Evolutionary conservation across 1,140 invertebrate species (phyloP), one percentile per base, ranked within the genome.

Genomic region (Formica selysi): DNA sequence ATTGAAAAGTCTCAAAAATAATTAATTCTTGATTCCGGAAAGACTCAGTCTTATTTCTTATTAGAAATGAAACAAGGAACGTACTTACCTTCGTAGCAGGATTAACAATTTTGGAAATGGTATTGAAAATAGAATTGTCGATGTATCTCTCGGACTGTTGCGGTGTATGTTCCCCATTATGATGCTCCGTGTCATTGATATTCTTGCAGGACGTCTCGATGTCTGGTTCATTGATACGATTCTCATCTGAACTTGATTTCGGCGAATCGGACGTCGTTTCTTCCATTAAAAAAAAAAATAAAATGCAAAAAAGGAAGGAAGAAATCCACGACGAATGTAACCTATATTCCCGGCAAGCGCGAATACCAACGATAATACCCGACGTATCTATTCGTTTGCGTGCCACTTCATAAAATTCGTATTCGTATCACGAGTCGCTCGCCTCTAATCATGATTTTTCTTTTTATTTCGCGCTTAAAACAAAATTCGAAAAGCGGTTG

Each of bases 71-170:
- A 67, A 81, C 61, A 32, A 11, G 54, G 65, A 73, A 11, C 19
- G 57, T 76, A 29, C 36, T 71, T 73, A 94, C 94, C 92, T 95
- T 95, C 13, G 94, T 86, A 5, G 94, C 59, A 4, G 80, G 92
- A 92, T 95, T 95, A 57, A 95, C 94, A 70, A 95, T 94, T 89
- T 95, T 95, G 19, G 94, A 95, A 57, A 95, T 95, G 13, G 95
- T 95, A 65, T 95, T 95, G 62, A 95, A 95, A 74, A 95, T 95
- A 0, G 95, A 95, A 81, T 94, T 94, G 64, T 95, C 93, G 16
- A 94, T 93, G 10, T 65, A 89, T 70, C 79, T 92, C 54, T 89
- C 92, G 51, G 71, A 57, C 67, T 94, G 92, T 48, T 91, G 89
- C 0, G 95, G 94, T 8, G 94, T 95, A 13, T 79, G 89, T 13